phyloP scores from a whole-genome alignment of 2,888 invertebrate genomes.

The Netelia melanura region DNA sequence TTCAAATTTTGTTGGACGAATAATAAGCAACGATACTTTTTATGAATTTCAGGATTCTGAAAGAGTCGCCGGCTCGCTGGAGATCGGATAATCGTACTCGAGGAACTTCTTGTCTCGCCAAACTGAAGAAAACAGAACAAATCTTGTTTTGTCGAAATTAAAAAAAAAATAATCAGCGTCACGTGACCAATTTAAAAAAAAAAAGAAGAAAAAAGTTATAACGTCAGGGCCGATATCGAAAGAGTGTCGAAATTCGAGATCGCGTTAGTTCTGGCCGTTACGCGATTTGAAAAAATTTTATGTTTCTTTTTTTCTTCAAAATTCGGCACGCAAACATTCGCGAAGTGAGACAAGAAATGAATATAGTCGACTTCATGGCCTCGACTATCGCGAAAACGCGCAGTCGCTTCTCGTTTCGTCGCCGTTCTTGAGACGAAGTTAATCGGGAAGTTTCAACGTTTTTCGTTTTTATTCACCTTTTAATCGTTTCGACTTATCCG shows the following conservation, averaged over 20 bases:
- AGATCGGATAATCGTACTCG: constrained; percentile 1
- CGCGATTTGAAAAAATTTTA: not conserved
- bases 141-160: constrained; percentile 7
- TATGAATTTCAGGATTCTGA: constrained; percentile 37
- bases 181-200: not conserved
- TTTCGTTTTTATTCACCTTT: not conserved
- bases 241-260: constrained; percentile 31
- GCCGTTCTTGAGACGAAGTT: constrained; percentile 41
- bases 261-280: not conserved
- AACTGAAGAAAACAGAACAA: not conserved
- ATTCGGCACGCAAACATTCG: not conserved
- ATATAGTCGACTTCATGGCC: constrained; percentile 21
- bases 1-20: not conserved
- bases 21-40: constrained; percentile 25
- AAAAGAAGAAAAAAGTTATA: constrained; percentile 7
- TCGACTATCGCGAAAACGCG: constrained; percentile 6
- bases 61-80: not conserved
- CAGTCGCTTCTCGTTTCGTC: constrained; percentile 39
- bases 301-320: not conserved
- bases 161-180: not conserved
- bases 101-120: constrained; percentile 2
- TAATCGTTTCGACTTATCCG: not conserved
- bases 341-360: constrained; percentile 38
- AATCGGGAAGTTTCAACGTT: constrained; percentile 4
- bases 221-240: not conserved